Evolutionary conservation across 2,888 invertebrate genomes (phyloP), one percentile per base, ranked within the genome.

Genomic region (Agrotis segetum): DNA sequence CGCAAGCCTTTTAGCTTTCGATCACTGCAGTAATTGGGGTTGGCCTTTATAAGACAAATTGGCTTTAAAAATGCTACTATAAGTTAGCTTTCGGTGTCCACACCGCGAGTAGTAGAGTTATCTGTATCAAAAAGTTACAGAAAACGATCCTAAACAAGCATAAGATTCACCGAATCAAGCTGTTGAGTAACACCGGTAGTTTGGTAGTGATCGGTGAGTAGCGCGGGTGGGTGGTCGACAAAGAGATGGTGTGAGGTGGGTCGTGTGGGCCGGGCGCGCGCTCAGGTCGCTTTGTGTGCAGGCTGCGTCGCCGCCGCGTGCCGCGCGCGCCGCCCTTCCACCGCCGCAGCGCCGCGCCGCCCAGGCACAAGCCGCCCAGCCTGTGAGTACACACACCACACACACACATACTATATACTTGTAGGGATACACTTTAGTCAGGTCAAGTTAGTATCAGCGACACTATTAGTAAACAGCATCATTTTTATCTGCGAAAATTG

Each of bases 291-390:
- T 85, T 88, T 88, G 91, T 93, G 92, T 88, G 94, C 94, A 93
- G 95, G 92, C 93, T 92, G 95, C 92, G 96, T 92, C 92, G 95
- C 90, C 94, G 95, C 88, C 94, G 95, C 88, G 88, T 93, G 87
- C 94, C 96, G 69, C 95, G 96, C 85, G 94, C 96, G 82, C 97
- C 97, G 98, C 94, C 96, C 96, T 92, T 96, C 94, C 95, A 94
- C 92, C 95, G 94, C 87, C 93, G 71, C 95, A 92, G 85, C 92
- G 65, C 82, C 3, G 16, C 3, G 24, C 19, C 91, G 93, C 97
- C 91, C 92, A 97, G 74, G 88, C 58, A 0, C 6, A 17, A 3
- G 67, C 65, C 68, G 70, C 96, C 97, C 90, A 93, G 97, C 91
- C 55, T 97, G 81, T 80, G 77, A 80, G 80, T 80, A 80, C 81